Conservation (phyloP, 1,140 invertebrate genomes). For the Globodera ellingtonae region DNA sequence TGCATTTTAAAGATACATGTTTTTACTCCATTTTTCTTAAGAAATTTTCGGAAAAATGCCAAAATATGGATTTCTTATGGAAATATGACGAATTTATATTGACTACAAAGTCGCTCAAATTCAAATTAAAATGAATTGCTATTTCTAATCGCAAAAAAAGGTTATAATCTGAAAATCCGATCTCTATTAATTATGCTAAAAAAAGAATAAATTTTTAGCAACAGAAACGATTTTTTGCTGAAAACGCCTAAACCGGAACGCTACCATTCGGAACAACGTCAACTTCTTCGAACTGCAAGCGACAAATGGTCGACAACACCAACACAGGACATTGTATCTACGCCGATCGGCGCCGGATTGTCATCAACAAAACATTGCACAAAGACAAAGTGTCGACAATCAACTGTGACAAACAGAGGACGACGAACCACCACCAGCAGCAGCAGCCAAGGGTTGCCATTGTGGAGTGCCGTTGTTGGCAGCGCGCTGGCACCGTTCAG, state of each 20-base stretch:
- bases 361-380: not conserved
- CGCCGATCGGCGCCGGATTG: no score
- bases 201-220: not conserved
- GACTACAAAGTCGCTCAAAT: no score
- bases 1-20: no score
- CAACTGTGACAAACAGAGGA: not conserved
- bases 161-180: no score
- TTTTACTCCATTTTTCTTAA: no score
- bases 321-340: no score
- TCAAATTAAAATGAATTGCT: no score
- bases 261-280: conserved; percentile 22
- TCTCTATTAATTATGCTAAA: no score
- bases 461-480: not conserved
- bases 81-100: no score
- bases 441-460: not conserved
- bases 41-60: no score
- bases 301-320: not conserved
- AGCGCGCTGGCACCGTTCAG: not conserved
- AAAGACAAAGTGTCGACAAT: not conserved
- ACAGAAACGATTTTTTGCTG: conserved; percentile 1
- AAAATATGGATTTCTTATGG: no score
- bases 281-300: not conserved
- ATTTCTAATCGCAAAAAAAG: no score
- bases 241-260: conserved; percentile 29
- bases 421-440: not conserved